These are phyloP conservation scores for Lethocerus indicus DNA, from an alignment of 1,140 invertebrate species.

Conservation along the genomic window DNA sequence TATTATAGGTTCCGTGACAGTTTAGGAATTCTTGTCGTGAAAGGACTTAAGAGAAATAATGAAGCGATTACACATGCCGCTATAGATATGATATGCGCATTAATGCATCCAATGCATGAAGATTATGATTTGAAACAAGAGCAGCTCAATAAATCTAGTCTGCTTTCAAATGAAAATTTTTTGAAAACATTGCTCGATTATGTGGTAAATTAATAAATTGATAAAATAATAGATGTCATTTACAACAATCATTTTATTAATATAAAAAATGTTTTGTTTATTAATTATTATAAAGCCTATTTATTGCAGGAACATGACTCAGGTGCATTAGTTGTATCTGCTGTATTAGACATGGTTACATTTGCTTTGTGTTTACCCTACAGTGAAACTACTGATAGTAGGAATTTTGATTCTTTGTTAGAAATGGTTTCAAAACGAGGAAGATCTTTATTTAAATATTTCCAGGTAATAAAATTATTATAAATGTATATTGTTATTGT, in stretches of 20 bases:
- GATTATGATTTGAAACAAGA: slow-evolving; percentile 91
- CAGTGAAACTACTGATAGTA: slow-evolving; percentile 95
- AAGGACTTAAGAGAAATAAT: slow-evolving; percentile 75
- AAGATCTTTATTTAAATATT: slow-evolving; percentile 79
- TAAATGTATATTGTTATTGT: neutral
- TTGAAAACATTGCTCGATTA: slow-evolving; percentile 82
- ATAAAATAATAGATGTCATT: neutral
- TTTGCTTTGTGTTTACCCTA: slow-evolving; percentile 97
- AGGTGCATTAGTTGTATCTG: slow-evolving; percentile 62
- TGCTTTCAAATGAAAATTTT: slow-evolving; percentile 84
- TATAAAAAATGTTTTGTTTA: slow-evolving; percentile 4
- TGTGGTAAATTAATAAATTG: neutral
- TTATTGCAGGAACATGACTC: slow-evolving; percentile 51
- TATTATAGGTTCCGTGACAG: slow-evolving; percentile 72
- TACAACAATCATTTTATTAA: neutral
- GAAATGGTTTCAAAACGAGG: slow-evolving; percentile 88
- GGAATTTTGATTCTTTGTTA: slow-evolving; percentile 88
- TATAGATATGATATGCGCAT: slow-evolving; percentile 89
- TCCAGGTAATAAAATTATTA: slow-evolving; percentile 46
- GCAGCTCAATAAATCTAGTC: slow-evolving; percentile 92
- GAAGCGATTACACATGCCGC: slow-evolving; percentile 87
- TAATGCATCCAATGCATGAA: slow-evolving; percentile 98
- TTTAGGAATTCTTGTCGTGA: slow-evolving; percentile 78
- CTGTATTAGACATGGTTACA: slow-evolving; percentile 98
- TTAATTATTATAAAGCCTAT: slow-evolving; percentile 12